Evolutionary conservation across 2,797 vertebrate species (phyloP).

Genomic region (Hippopotamyrus pictus): DNA sequence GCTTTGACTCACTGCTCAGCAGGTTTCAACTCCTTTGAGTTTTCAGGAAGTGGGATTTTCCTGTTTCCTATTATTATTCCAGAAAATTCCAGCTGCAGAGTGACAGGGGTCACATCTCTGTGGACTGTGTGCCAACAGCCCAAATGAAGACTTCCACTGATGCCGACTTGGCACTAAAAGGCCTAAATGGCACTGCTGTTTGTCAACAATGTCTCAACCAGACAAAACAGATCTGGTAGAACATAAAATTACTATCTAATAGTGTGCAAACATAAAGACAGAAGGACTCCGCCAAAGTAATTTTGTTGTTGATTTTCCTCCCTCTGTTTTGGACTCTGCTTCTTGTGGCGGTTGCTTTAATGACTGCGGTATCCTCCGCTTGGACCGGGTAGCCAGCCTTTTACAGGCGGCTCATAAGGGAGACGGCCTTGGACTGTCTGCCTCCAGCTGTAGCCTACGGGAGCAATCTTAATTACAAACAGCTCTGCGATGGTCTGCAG

Average conservation of each 20-base stretch:
- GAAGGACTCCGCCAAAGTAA: background rate
- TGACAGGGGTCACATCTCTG: background rate
- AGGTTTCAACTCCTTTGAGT: background rate
- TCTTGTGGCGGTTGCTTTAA: background rate
- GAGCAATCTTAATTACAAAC: background rate
- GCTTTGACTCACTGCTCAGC: background rate
- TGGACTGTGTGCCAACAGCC: background rate
- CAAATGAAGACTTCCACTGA: background rate
- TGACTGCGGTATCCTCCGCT: background rate
- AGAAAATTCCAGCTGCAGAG: background rate
- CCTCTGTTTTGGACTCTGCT: background rate
- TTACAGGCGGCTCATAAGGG: background rate
- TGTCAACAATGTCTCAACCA: background rate
- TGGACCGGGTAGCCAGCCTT: background rate
- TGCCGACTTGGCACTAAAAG: background rate
- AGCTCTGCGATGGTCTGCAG: background rate
- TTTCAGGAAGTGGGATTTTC: conserved; percentile 1
- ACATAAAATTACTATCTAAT: background rate
- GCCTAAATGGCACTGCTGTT: background rate
- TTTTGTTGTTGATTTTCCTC: background rate
- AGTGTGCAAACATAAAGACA: background rate
- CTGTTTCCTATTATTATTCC: background rate
- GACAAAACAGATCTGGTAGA: background rate
- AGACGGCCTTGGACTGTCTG: background rate
- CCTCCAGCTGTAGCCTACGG: background rate